phyloP scores from a whole-genome alignment of 2,888 invertebrate genomes.

The Perizoma flavofasciatum region DNA sequence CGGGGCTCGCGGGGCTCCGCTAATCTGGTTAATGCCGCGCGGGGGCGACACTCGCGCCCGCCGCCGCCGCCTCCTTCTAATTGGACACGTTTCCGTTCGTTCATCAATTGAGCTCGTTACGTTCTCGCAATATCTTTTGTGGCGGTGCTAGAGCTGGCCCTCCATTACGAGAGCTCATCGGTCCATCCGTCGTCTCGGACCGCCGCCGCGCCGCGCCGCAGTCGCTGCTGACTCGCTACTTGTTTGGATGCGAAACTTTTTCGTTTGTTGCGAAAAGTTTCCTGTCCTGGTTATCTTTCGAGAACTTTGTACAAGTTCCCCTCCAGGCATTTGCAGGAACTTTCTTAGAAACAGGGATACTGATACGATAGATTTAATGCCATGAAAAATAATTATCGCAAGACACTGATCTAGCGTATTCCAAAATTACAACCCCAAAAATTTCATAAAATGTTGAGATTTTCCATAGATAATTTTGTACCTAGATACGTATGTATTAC shows the following conservation, averaged over 20 bases:
- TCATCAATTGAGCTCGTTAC: slow-evolving; percentile 83
- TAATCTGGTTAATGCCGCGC: slow-evolving; percentile 77
- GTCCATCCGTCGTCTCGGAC: slow-evolving; percentile 36
- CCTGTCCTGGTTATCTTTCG: slow-evolving; percentile 35
- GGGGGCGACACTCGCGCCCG: slow-evolving; percentile 65
- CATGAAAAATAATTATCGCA: too few species aligned
- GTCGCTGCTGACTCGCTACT: slow-evolving; percentile 23
- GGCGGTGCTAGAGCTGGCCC: slow-evolving; percentile 52
- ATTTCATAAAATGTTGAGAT: too few species aligned
- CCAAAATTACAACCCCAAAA: too few species aligned
- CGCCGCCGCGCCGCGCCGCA: slow-evolving; percentile 24
- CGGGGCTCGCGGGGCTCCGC: slow-evolving; percentile 62
- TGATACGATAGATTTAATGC: too few species aligned
- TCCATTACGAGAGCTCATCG: slow-evolving; percentile 44
- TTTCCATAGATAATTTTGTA: too few species aligned
- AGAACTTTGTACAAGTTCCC: slow-evolving; percentile 33
- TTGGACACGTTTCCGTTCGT: slow-evolving; percentile 83
- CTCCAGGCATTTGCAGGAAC: slow-evolving; percentile 19
- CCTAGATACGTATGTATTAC: too few species aligned
- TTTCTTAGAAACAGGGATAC: not conserved
- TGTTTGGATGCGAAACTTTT: slow-evolving; percentile 40
- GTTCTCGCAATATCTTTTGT: slow-evolving; percentile 74
- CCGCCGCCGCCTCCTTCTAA: slow-evolving; percentile 78
- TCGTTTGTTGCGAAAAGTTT: slow-evolving; percentile 37
- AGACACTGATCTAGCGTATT: too few species aligned